Evolutionary conservation across 2,113 vertebrate species (phyloP), one percentile per base, ranked within the genome.

Genomic region (Oncorhynchus nerka): DNA sequence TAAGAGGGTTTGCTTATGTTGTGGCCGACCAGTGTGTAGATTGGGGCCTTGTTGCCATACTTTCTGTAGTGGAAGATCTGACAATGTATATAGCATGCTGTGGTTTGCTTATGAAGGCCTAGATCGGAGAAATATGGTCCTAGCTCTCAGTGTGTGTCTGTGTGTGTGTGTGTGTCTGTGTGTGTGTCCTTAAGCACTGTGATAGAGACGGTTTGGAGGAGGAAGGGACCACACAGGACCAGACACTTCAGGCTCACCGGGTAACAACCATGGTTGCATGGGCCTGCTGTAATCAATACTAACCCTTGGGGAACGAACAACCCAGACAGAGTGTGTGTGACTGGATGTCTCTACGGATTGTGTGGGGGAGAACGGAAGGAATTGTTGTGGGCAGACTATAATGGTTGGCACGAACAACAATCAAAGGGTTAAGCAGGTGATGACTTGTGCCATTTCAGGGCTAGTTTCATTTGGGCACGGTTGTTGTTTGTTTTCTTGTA

Each of bases 221-320:
- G 80, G 91, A 89, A 28, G 81, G 86, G 13, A 81, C 69, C 4
- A 82, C 87, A 72, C 86, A 83, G 83, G 88, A 84, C 68, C 79
- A 89, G 67, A 83, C 45, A 45, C 86, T 86, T 71, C 48, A 82
- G 73, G 83, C 61, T 4, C 72, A 77, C 11, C 73, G 82, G 91
- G 90, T 90, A 85, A 88, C 7, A 85, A 87, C 7, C 59, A 51
- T 75, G 82, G 83, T 34, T 68, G 86, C 87, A 83, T 88, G 82
- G 68, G 59, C 24, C 11, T 67, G 71, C 1, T 45, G 49, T 57
- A 45, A 45, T 12, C 15, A 13, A 34, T 70, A 16, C 13, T 74
- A 69, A 57, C 22, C n/a, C 2, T 4, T 7, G 49, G 49, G 49
- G 15, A 51, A 71, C 22, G 39, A 22, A 22, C n/a, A 22, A 24